Conservation (phyloP, 2,888 invertebrate genomes). For the Escarpia spicata region DNA sequence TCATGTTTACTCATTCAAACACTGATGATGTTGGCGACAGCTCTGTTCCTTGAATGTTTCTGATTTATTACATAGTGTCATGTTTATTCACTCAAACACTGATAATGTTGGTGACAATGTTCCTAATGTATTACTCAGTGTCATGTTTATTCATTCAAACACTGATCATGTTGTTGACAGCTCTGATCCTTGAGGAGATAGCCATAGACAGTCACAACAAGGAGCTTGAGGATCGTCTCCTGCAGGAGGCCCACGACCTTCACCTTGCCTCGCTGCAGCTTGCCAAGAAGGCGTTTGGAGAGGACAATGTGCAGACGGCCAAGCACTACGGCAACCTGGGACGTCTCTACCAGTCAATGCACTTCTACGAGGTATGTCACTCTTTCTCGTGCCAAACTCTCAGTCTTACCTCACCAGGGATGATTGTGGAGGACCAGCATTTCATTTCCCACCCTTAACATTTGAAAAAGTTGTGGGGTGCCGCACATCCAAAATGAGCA, state of each 20-base stretch:
- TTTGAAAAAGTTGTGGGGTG: too few relatives aligned
- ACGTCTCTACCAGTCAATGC: constrained; percentile 92
- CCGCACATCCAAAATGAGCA: too few relatives aligned
- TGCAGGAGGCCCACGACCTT: constrained; percentile 83
- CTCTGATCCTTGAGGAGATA: constrained; percentile 91
- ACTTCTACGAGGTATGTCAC: constrained; percentile 77
- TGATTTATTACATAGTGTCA: neutral
- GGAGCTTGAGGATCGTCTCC: constrained; percentile 70
- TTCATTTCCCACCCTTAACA: too few relatives aligned
- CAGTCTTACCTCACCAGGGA: neutral
- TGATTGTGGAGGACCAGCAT: too few relatives aligned
- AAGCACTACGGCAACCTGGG: constrained; percentile 96
- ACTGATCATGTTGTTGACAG: constrained; percentile 61
- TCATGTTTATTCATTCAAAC: neutral
- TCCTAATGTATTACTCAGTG: neutral
- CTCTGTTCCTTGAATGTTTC: neutral
- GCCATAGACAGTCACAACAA: constrained; percentile 79
- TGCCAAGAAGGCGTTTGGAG: constrained; percentile 86
- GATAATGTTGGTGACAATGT: neutral
- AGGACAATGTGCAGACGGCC: constrained; percentile 92
- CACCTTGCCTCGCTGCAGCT: constrained; percentile 85
- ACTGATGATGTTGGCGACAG: neutral
- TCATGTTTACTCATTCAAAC: too few relatives aligned
- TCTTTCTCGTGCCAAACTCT: neutral
- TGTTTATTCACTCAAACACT: too few relatives aligned